Percentiles rank a stretch among this genome's conserved stretches.
Conservation (phyloP, 2,797 vertebrate species). For the Rhinatrema bivittatum region DNA sequence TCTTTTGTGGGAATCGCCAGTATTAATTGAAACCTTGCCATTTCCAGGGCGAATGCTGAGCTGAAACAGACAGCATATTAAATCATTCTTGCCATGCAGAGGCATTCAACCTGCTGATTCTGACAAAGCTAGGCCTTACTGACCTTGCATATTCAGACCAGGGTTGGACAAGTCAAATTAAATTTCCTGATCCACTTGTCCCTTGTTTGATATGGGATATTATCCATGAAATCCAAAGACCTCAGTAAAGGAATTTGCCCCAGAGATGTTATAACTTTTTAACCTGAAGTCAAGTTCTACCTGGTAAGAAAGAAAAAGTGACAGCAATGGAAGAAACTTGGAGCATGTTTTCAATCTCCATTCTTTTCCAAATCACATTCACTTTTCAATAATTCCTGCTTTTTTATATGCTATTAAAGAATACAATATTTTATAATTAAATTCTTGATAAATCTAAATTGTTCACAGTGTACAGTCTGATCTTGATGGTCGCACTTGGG, state of each 20-base stretch:
- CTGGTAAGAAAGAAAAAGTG: background rate
- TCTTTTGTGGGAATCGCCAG: conserved; percentile 17
- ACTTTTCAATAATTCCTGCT: no score
- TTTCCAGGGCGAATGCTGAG: conserved; percentile 48
- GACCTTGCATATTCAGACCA: conserved; percentile 38
- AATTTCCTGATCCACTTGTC: conserved; percentile 55
- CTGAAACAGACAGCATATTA: conserved; percentile 52
- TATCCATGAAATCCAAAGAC: conserved; percentile 20
- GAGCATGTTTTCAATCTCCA: background rate
- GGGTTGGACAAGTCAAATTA: conserved; percentile 50
- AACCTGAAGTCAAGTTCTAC: conserved; percentile 3
- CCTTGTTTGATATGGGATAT: conserved; percentile 33
- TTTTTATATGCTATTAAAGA: no score
- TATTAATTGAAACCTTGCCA: background rate
- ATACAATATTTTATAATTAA: no score
- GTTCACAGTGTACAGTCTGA: no score
- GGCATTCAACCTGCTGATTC: conserved; percentile 34
- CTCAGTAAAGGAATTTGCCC: background rate
- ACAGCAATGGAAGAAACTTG: background rate
- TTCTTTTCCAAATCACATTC: no score
- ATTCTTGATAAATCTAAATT: no score
- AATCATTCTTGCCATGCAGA: conserved; percentile 59
- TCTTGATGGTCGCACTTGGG: no score
- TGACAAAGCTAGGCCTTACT: conserved; percentile 47
- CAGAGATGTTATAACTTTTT: background rate